Conservation (phyloP, 2,113 vertebrate species). For the Grammatotria lemairii region DNA sequence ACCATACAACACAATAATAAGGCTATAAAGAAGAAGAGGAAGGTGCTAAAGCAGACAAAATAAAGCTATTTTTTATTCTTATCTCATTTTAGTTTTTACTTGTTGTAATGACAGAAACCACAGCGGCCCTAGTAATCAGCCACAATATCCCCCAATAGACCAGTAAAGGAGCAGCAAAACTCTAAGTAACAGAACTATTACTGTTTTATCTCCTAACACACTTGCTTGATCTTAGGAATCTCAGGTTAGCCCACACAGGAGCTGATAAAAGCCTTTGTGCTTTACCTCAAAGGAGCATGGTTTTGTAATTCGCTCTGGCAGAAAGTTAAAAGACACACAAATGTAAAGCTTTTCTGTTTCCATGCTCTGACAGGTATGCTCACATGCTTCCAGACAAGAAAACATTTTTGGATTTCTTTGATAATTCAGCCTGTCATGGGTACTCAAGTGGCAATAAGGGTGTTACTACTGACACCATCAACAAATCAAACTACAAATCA, state of each 20-base stretch:
- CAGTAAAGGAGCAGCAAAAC: not conserved
- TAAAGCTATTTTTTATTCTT: not conserved
- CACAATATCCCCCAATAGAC: not conserved
- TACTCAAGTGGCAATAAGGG: not conserved
- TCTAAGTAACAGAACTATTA: not conserved
- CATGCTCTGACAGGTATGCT: not conserved
- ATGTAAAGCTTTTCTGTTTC: not conserved
- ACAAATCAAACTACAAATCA: slow-evolving; percentile 19
- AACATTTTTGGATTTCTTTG: not conserved
- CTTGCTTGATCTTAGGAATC: not conserved
- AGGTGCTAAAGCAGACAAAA: not conserved
- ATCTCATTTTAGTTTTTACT: not conserved
- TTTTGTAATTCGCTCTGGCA: not conserved
- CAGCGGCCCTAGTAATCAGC: not conserved
- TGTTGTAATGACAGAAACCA: not conserved
- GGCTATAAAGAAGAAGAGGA: not conserved
- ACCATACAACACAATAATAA: not conserved
- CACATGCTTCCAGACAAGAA: not conserved
- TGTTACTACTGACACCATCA: slow-evolving; percentile 9
- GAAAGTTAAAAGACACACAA: not conserved
- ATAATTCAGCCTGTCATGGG: not conserved
- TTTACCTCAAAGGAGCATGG: not conserved
- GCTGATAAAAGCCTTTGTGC: slow-evolving; percentile 4
- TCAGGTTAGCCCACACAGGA: slow-evolving; percentile 19
- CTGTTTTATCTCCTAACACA: not conserved